These are phyloP conservation scores for Eudemis profundana DNA, from an alignment of 2,888 invertebrate genomes.

Conservation along the genomic window DNA sequence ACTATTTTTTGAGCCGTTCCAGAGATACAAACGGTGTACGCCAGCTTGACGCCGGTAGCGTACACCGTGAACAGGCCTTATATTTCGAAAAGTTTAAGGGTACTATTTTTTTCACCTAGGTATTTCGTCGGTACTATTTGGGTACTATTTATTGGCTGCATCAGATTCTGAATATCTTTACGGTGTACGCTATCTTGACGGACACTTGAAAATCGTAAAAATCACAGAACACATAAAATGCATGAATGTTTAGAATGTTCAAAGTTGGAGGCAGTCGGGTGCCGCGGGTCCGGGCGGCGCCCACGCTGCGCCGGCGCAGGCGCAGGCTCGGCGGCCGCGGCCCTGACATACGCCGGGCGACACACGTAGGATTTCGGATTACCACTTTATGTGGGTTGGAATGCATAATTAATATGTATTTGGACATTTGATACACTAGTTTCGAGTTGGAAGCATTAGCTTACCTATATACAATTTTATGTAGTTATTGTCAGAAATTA, in stretches of 20 bases:
- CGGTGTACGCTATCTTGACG: no score
- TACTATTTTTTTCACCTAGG: no score
- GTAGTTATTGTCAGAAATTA: no score
- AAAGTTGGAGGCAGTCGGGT: neutral
- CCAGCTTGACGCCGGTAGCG: no score
- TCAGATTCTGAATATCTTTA: no score
- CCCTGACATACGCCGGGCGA: neutral
- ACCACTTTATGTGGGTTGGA: slow-evolving; percentile 26
- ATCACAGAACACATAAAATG: neutral
- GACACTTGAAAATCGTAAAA: neutral
- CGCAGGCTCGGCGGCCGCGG: slow-evolving; percentile 13
- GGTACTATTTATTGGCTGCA: no score
- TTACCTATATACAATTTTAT: neutral
- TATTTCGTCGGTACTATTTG: no score
- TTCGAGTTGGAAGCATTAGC: neutral
- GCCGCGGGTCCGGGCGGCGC: neutral
- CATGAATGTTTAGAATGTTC: neutral
- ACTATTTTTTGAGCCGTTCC: no score
- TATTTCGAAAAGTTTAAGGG: no score
- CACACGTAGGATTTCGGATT: slow-evolving; percentile 17
- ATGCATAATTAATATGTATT: slow-evolving; percentile 22
- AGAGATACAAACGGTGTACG: no score
- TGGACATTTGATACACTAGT: neutral
- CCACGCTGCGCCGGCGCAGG: neutral
- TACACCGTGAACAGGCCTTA: no score